Conservation (phyloP, 1,140 invertebrate genomes). For the Tribolium madens region DNA sequence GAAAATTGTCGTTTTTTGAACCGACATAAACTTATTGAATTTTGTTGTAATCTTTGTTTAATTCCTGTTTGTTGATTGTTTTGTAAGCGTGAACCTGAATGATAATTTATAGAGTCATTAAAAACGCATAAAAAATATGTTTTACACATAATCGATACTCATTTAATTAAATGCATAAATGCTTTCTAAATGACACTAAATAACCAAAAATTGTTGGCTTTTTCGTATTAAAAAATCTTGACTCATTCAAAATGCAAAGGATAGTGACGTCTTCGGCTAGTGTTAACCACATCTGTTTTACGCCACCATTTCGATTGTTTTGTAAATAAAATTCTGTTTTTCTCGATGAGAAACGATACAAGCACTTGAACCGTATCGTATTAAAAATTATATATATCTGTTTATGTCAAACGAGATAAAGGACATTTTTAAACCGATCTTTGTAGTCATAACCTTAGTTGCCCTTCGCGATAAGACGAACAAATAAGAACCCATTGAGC, state of each 20-base stretch:
- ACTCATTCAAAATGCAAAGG: too few relatives aligned
- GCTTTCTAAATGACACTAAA: not conserved
- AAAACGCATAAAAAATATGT: not conserved
- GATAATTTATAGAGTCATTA: not conserved
- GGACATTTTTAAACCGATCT: conserved; percentile 8
- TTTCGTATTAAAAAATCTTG: too few relatives aligned
- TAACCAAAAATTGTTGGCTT: too few relatives aligned
- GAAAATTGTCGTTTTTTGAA: too few relatives aligned
- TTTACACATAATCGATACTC: not conserved
- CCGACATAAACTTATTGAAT: not conserved
- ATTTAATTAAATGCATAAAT: not conserved
- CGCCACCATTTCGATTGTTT: not conserved
- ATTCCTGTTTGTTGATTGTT: not conserved
- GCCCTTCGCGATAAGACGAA: conserved; percentile 21
- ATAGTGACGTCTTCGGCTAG: too few relatives aligned
- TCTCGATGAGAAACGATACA: conserved; percentile 8
- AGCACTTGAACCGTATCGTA: conserved; percentile 26
- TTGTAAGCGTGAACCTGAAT: not conserved
- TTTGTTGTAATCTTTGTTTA: not conserved
- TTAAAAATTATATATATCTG: conserved; percentile 18
- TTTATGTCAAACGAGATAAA: conserved; percentile 23
- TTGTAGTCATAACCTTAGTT: conserved; percentile 30
- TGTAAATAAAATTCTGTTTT: conserved; percentile 25
- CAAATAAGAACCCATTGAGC: conserved; percentile 28
- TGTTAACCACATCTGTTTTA: not conserved